Evolutionary conservation across 1,140 invertebrate species (phyloP), one percentile per base, ranked within the genome.

Genomic region (Monochamus saltuarius): DNA sequence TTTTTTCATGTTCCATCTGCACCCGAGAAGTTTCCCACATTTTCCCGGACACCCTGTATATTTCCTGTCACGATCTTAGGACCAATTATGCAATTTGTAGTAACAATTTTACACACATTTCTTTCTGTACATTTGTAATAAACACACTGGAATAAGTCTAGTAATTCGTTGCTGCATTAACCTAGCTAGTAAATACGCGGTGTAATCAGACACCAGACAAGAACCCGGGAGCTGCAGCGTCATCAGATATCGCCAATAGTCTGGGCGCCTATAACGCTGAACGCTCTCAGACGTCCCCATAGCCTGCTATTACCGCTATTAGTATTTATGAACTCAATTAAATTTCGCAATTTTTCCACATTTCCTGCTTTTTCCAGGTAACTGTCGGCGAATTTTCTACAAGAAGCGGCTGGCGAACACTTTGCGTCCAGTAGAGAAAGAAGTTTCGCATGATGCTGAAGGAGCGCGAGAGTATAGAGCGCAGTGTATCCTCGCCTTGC

Each of bases 381-480:
- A 19, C 40, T 40, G 14, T 54, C 52, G 9, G 17, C 11, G 37
- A 42, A 42, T 16, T 11, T 49, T 39, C 22, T 57, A 57, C 46
- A 57, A 57, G 56, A 19, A 49, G 10, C 16, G 19, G 7, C 19
- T n/a, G n/a, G 19, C 22, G 16, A 13, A 19, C 22, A 14, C 6
- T 19, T 39, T 38, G 14, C 6, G 17, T 13, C n/a, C 43, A 50
- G 56, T 50, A 29, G 19, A 7, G 39, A 42, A 42, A 42, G 22
- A 29, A 29, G 22, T n/a, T 16, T 19, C 10, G 13, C 19, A 61
- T 50, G 42, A 77, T 77, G 75, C 56, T 77, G 52, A 77, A 77
- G 51, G 75, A 77, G 46, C 72, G 75, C 16, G 75, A 51, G 19
- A 62, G 61, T 17, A 57, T 76, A 17, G 75, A 76, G 39, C 60